A percentile compares a stretch with the other conserved stretches of the same genome.
phyloP scores from a whole-genome alignment of 2,888 invertebrate species.

The Apotomis capreana region DNA sequence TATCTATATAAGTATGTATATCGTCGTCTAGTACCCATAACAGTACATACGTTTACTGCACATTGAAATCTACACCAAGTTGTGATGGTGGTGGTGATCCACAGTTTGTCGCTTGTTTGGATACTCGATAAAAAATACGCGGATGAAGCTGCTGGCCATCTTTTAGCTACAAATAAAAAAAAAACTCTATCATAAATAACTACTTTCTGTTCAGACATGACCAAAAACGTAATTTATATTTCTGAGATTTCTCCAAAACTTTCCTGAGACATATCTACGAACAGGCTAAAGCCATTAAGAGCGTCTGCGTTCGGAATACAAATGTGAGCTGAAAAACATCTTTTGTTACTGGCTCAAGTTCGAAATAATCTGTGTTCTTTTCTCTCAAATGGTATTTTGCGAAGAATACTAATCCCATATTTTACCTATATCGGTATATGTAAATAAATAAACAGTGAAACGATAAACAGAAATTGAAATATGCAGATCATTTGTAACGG shows the following conservation, averaged over 20 bases:
- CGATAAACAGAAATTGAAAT: too few species aligned
- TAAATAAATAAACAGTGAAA: background rate
- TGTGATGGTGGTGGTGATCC: too few species aligned
- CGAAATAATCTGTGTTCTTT: conserved; percentile 6
- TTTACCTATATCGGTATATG: background rate
- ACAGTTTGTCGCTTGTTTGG: too few species aligned
- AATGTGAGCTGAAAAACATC: conserved; percentile 18
- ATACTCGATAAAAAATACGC: too few species aligned
- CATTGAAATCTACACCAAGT: too few species aligned
- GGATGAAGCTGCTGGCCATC: too few species aligned
- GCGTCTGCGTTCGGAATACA: conserved; percentile 15
- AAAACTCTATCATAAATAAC: background rate
- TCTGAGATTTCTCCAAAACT: conserved; percentile 20
- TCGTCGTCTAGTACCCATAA: too few species aligned
- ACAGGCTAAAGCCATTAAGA: conserved; percentile 33
- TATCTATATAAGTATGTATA: too few species aligned
- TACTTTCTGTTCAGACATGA: background rate
- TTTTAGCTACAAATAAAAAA: background rate
- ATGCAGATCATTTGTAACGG: too few species aligned
- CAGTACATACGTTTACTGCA: too few species aligned
- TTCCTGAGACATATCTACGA: conserved; percentile 13
- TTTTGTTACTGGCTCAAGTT: conserved; percentile 13
- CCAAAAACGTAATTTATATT: conserved; percentile 11
- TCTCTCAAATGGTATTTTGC: background rate
- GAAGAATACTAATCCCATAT: background rate